A percentile compares a stretch with the other conserved stretches of the same genome.
phyloP scores from a whole-genome alignment of 2,113 vertebrate genomes.

The Bucco capensis region DNA sequence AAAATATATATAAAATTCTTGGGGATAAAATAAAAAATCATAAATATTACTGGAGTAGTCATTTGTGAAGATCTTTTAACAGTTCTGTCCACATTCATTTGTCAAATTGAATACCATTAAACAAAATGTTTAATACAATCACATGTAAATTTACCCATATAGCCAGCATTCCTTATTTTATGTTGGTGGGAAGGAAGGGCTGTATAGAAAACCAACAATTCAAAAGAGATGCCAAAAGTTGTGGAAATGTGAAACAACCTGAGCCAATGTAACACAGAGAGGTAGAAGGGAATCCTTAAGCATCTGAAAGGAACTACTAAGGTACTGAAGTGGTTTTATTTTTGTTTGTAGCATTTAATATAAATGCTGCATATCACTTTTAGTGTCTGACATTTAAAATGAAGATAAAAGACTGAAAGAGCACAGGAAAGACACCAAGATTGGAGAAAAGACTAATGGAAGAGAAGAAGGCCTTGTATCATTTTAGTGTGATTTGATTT shows the following conservation, averaged over 20 bases:
- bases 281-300: background rate
- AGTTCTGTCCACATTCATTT: background rate
- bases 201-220: background rate
- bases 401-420: background rate
- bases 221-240: background rate
- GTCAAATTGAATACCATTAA: background rate
- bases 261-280: background rate
- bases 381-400: background rate
- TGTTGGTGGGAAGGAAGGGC: background rate
- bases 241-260: background rate
- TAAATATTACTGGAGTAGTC: background rate
- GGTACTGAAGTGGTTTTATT: background rate
- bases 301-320: background rate
- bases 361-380: background rate
- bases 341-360: background rate
- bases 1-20: background rate
- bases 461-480: background rate
- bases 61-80: background rate
- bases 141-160: background rate
- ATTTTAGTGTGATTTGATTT: slow-evolving; percentile 1
- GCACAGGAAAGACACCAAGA: background rate
- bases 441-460: background rate
- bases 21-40: background rate
- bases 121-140: background rate
- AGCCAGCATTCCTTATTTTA: background rate